These are phyloP conservation scores for Coracias cyanogaster DNA, from an alignment of 2,797 vertebrate genomes.

Conservation along the genomic window DNA sequence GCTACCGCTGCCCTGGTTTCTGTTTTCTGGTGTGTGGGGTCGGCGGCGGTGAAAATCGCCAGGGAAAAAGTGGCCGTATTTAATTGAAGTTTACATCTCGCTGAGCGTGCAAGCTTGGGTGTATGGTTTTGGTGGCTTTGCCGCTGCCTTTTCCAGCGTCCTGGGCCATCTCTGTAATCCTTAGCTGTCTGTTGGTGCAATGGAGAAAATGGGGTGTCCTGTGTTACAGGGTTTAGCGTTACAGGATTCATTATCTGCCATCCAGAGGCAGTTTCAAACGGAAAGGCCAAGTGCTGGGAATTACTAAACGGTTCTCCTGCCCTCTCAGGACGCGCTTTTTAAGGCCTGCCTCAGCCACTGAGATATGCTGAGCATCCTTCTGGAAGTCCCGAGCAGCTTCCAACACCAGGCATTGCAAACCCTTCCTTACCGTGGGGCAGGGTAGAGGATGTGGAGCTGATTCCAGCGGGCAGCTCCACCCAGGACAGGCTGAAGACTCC, in stretches of 20 bases:
- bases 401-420: background rate
- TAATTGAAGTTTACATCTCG: too few species aligned
- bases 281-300: background rate
- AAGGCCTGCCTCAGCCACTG: background rate
- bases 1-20: background rate
- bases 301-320: background rate
- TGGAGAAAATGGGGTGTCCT: background rate
- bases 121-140: background rate
- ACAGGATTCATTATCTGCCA: background rate
- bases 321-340: background rate
- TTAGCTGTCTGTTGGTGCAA: background rate
- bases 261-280: background rate
- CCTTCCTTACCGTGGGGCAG: background rate
- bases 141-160: accelerated
- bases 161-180: background rate
- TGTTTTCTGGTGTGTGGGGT: background rate
- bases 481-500: background rate
- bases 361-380: background rate
- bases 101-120: background rate
- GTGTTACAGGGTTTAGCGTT: background rate
- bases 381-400: background rate
- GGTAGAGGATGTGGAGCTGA: background rate
- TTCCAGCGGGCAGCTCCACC: background rate
- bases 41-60: background rate
- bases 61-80: background rate